Evolutionary conservation across 2,113 vertebrate genomes (phyloP).

Genomic region (Tylochromis polylepis): DNA sequence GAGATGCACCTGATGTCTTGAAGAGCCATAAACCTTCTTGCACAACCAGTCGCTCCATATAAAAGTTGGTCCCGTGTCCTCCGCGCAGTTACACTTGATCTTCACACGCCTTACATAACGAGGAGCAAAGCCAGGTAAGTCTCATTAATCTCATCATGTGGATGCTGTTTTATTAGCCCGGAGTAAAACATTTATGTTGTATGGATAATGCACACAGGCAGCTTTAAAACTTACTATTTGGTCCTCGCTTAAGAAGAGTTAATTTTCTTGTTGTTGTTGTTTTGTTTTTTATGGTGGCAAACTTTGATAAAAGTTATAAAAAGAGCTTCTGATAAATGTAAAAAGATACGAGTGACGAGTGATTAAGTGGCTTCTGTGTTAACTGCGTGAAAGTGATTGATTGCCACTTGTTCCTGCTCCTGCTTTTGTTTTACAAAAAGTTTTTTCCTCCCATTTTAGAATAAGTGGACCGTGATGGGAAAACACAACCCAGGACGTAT

Average conservation of each 20-base stretch:
- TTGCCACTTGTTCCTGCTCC: neutral
- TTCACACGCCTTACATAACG: neutral
- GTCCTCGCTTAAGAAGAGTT: too few species aligned
- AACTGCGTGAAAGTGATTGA: neutral
- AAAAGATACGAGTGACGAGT: neutral
- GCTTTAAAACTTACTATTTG: neutral
- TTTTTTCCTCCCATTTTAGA: neutral
- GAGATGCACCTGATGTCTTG: constrained; percentile 9
- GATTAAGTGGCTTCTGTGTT: neutral
- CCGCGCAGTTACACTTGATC: neutral
- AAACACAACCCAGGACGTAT: constrained; percentile 50
- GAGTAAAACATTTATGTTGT: neutral
- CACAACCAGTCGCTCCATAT: constrained; percentile 36
- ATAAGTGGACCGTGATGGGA: constrained; percentile 37
- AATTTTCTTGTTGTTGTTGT: neutral
- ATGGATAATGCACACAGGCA: neutral
- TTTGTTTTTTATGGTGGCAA: neutral
- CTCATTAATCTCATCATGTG: neutral
- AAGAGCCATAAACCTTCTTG: neutral
- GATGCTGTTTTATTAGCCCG: neutral
- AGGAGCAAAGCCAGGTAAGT: constrained; percentile 6
- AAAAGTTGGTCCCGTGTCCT: neutral
- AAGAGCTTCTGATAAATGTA: neutral
- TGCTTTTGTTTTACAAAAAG: neutral
- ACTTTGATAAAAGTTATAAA: neutral